phyloP scores from a whole-genome alignment of 2,113 vertebrate genomes.

The Cnemophilus loriae region DNA sequence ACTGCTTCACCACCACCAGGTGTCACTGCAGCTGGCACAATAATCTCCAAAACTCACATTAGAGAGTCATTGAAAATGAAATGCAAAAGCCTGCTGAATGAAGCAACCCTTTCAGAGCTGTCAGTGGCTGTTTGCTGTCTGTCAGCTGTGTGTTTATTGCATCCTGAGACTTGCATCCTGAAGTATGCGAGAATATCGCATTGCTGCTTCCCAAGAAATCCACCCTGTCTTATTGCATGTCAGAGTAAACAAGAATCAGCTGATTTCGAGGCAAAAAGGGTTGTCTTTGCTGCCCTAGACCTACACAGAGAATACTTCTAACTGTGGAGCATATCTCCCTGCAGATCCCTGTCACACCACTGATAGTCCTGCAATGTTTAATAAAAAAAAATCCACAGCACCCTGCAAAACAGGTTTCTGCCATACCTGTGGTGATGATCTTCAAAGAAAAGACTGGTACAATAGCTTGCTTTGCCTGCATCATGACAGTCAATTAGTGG shows the following conservation, averaged over 20 bases:
- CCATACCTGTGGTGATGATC: not conserved
- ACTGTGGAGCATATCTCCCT: not conserved
- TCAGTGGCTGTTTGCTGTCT: not conserved
- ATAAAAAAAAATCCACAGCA: not conserved
- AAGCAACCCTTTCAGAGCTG: not conserved
- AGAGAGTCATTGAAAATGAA: not conserved
- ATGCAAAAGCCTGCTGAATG: not conserved
- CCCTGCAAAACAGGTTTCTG: not conserved
- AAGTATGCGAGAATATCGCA: fast-evolving
- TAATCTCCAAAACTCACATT: not conserved
- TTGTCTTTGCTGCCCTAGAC: not conserved
- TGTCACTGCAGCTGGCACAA: constrained; percentile 56
- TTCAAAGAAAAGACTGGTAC: not conserved
- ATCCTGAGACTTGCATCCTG: not conserved
- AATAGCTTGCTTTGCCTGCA: not conserved
- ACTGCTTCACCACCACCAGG: constrained; percentile 22
- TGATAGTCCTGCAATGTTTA: not conserved
- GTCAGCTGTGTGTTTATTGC: not conserved
- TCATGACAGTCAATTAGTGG: not conserved
- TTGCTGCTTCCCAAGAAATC: not conserved
- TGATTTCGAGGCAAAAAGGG: not conserved
- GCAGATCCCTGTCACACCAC: too few relatives aligned
- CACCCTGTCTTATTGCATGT: fast-evolving
- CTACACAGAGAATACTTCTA: not conserved
- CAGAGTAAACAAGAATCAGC: not conserved